A percentile compares a stretch with the other conserved stretches of the same genome.
Conservation (phyloP, 2,888 invertebrate species). For the Drosophila kambysellisi region DNA sequence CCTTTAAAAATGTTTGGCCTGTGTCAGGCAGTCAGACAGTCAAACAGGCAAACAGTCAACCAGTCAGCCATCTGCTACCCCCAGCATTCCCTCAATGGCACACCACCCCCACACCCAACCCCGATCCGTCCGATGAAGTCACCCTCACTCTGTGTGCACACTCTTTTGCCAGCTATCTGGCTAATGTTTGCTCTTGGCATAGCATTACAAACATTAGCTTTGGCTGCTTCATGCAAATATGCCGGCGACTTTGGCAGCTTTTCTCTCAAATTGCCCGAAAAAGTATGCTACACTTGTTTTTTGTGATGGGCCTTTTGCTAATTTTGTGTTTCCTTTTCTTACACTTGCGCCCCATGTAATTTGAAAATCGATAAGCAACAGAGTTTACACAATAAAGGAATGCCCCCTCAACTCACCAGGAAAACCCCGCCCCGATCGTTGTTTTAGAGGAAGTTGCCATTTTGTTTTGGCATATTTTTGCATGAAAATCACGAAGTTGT, state of each 20-base stretch:
- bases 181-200: constrained; percentile 73
- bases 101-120: background rate
- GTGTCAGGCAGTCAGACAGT: constrained; percentile 35
- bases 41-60: background rate
- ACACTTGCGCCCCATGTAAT: constrained; percentile 59
- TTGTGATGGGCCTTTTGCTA: constrained; percentile 42
- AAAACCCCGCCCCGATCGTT: background rate
- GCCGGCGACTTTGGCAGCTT: constrained; percentile 35
- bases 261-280: constrained; percentile 60
- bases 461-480: constrained; percentile 64
- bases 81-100: constrained; percentile 2
- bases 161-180: constrained; percentile 64
- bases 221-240: constrained; percentile 70
- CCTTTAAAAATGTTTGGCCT: constrained; percentile 53
- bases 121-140: background rate
- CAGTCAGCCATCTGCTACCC: constrained; percentile 33
- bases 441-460: constrained; percentile 6
- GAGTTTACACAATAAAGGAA: constrained; percentile 25
- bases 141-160: constrained; percentile 22
- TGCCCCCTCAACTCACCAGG: background rate
- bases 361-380: constrained; percentile 76
- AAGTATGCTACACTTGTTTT: constrained; percentile 66
- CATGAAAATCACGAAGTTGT: constrained; percentile 77
- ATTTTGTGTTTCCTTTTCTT: constrained; percentile 69
- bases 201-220: constrained; percentile 68